Conservation (phyloP, 2,113 vertebrate species). For the Nothoprocta perdicaria region DNA sequence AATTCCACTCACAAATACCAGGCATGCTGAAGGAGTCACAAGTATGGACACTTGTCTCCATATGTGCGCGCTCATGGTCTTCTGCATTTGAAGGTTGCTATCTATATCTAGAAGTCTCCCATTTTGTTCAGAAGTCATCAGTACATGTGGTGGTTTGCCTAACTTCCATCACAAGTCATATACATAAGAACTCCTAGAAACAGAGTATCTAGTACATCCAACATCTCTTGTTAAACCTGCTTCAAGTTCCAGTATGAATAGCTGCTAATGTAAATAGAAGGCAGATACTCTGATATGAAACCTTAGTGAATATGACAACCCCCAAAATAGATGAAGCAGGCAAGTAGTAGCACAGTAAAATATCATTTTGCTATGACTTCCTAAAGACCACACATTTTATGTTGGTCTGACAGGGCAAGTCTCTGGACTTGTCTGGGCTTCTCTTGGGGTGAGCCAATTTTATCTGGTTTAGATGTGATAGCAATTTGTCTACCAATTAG, state of each 20-base stretch:
- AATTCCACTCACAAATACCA: background rate
- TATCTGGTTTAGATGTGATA: background rate
- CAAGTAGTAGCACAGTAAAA: background rate
- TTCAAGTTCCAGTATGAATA: fast-evolving
- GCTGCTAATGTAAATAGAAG: background rate
- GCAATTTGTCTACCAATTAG: background rate
- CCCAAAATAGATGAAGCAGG: background rate
- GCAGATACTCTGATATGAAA: background rate
- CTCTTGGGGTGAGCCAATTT: background rate
- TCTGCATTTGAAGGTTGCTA: background rate
- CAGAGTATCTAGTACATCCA: fast-evolving
- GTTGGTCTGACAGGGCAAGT: background rate
- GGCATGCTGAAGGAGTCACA: fast-evolving
- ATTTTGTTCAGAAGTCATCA: background rate
- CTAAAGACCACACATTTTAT: background rate
- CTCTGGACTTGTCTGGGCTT: background rate
- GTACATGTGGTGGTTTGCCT: background rate
- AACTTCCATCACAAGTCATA: background rate
- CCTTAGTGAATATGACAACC: background rate
- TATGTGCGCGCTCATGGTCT: background rate
- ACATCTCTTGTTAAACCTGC: fast-evolving
- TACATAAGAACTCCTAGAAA: background rate
- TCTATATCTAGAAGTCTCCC: background rate
- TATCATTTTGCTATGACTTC: background rate
- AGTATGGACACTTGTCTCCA: fast-evolving